Percentiles rank a stretch among this genome's conserved stretches.
Evolutionary conservation across 2,888 invertebrate genomes (phyloP).

Genomic region (Sussaba pulchella): DNA sequence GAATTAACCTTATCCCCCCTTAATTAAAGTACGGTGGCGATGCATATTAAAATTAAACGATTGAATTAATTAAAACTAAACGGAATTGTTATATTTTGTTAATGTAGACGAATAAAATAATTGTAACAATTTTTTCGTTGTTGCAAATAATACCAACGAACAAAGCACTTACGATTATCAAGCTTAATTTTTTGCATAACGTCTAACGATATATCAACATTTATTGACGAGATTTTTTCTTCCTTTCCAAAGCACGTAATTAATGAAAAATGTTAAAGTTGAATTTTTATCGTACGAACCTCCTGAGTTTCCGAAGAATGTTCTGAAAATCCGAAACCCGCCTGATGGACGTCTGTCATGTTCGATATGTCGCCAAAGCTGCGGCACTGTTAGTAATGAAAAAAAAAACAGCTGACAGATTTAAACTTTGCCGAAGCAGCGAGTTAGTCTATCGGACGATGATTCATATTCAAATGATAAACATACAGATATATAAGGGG

Average conservation of each 20-base stretch:
- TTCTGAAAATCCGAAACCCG: constrained; percentile 78
- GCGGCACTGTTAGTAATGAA: constrained; percentile 85
- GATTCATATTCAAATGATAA: constrained; percentile 27
- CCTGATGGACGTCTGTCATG: constrained; percentile 84
- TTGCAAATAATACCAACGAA: constrained; percentile 16
- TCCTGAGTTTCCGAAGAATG: constrained; percentile 77
- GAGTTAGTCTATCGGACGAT: constrained; percentile 65
- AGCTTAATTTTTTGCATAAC: constrained; percentile 22
- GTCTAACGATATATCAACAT: constrained; percentile 18
- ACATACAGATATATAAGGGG: constrained; percentile 18
- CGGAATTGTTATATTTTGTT: no score
- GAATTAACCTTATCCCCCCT: no score
- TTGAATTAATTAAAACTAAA: constrained; percentile 40
- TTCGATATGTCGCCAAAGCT: constrained; percentile 88
- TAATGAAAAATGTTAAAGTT: constrained; percentile 31
- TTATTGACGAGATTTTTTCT: neutral
- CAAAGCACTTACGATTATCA: constrained; percentile 33
- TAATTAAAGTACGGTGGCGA: no score
- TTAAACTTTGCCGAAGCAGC: constrained; percentile 66
- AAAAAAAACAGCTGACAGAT: constrained; percentile 76
- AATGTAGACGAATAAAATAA: neutral
- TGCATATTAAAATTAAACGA: no score
- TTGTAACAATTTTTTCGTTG: neutral
- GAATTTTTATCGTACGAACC: constrained; percentile 75
- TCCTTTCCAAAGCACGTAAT: neutral